Base-by-base conservation (phyloP, 2,888 invertebrate species). In the Trilocha varians region DNA sequence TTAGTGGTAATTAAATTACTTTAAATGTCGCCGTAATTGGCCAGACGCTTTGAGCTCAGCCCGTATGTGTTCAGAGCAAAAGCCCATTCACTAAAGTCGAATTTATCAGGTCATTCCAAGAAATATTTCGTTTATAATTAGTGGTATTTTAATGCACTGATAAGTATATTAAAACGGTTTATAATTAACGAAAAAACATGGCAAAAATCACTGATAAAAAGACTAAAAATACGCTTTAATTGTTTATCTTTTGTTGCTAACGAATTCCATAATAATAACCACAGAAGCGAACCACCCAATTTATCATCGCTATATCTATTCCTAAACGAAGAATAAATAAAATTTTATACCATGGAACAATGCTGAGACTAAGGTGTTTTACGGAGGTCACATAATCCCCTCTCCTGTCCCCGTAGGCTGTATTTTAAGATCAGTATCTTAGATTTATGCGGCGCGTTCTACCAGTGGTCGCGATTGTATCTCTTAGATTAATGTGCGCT, bases 351-450 rank as follows among this genome's bases (percentile, higher is more conserved):
- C n/a, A n/a, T 25, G 25, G 25, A 25, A 25, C 39, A 33, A 39
- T 32, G 39, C 15, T 8, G 6, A 36, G 15, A 36, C 16, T 16
- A 56, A 59, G 55, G 61, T 53, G 52, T 52, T 53, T 55, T 44
- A 58, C 57, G 54, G 57, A 50, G 53, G 47, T 52, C 44, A 53
- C 57, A 59, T 58, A 58, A 58, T 52, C 53, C 49, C 42, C 51
- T 52, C 60, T 54, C 52, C 53, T 47, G 52, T 52, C 45, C 50
- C 53, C 47, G 34, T 48, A 57, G 54, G 55, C 52, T 56, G 65
- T 73, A 75, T 68, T 75, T 74, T 76, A 72, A 78, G 82, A 82
- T 78, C 56, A 46, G 61, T 83, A 84, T 84, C 84, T 70, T 59
- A 71, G 79, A 78, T 75, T 76, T 80, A 79, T 75, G 66, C 62